Evolutionary conservation across 2,113 vertebrate species (phyloP).

Genomic region (Oenanthe melanoleuca): DNA sequence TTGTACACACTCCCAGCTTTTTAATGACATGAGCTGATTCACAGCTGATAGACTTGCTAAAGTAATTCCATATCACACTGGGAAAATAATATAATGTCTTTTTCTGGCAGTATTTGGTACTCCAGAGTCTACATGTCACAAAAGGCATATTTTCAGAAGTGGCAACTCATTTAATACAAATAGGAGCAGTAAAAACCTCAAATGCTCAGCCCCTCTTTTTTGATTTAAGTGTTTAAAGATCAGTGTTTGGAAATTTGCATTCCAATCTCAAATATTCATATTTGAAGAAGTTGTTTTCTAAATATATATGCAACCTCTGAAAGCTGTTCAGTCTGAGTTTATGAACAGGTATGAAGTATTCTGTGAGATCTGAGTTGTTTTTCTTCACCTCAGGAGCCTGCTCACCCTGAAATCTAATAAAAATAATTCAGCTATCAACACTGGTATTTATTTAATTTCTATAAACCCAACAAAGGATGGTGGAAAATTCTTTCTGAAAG

Average conservation of each 20-base stretch:
- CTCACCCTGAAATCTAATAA: neutral
- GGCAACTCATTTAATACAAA: neutral
- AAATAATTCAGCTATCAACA: neutral
- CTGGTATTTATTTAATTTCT: neutral
- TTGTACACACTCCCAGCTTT: neutral
- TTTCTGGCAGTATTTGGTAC: neutral
- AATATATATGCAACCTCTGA: neutral
- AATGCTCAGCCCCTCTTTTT: neutral
- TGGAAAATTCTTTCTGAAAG: neutral
- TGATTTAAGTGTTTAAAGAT: neutral
- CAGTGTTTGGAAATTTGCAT: neutral
- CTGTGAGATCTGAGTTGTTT: neutral
- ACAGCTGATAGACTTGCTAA: neutral
- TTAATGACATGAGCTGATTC: neutral
- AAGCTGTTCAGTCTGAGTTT: neutral
- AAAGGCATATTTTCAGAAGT: neutral
- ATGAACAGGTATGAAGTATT: neutral
- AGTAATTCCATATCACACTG: neutral
- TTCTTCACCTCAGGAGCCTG: neutral
- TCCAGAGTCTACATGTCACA: neutral
- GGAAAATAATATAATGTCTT: neutral
- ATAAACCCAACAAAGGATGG: neutral
- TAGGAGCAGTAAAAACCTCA: neutral
- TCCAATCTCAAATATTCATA: neutral
- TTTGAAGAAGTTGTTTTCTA: neutral